A percentile compares a stretch with the other conserved stretches of the same genome.
Conservation (phyloP, 2,113 vertebrate species). For the Ginglymostoma cirratum region DNA sequence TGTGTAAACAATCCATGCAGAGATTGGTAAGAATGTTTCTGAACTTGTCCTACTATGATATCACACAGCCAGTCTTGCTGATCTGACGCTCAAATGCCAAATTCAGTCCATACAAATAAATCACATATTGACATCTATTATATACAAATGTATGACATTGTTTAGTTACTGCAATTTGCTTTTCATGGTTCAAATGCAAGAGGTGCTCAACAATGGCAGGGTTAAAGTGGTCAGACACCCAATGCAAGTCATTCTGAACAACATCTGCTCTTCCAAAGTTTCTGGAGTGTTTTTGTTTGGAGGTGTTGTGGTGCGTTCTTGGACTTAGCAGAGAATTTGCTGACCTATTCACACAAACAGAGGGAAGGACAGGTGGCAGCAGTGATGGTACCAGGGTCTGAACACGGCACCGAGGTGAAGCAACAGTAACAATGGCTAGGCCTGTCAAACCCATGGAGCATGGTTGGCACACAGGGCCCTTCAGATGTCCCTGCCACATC, state of each 20-base stretch:
- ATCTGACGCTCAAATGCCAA: no score
- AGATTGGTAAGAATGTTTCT: background rate
- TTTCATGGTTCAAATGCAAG: background rate
- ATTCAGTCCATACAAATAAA: background rate
- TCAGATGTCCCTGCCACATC: background rate
- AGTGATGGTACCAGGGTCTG: background rate
- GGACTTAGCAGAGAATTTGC: background rate
- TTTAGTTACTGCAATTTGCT: background rate
- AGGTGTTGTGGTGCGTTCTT: background rate
- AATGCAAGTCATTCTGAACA: background rate
- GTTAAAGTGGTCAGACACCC: background rate
- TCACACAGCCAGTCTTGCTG: background rate
- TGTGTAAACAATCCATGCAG: background rate
- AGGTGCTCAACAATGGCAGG: background rate
- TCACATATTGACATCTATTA: no score
- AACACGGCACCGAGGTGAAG: background rate
- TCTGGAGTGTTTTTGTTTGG: background rate
- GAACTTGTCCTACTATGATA: background rate
- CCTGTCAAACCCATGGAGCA: background rate
- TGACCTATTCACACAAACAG: background rate
- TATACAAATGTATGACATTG: no score
- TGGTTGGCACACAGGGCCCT: background rate
- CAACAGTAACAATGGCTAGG: background rate
- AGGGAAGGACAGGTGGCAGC: no score
- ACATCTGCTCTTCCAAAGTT: background rate